Evolutionary conservation across 2,797 vertebrate genomes (phyloP).

Genomic region (Acanthurus leucopareius): DNA sequence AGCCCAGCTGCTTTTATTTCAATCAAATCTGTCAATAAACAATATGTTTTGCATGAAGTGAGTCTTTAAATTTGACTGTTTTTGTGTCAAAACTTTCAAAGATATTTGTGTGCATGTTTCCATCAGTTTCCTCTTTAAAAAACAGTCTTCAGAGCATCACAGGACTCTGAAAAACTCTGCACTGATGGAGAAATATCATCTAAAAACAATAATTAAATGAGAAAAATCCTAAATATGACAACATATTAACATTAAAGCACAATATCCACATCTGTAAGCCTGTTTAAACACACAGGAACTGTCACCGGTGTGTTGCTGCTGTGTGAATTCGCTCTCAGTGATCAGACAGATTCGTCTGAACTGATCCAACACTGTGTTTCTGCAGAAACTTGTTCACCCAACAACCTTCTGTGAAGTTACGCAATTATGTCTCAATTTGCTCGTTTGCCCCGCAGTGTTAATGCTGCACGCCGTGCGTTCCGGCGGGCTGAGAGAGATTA

Average conservation of each 20-base stretch:
- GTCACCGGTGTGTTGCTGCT: background rate
- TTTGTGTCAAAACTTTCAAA: background rate
- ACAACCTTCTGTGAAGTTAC: constrained; percentile 32
- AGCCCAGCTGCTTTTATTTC: background rate
- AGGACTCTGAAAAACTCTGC: background rate
- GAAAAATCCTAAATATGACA: no score
- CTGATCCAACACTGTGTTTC: constrained; percentile 34
- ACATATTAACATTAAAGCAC: no score
- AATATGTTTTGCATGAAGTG: background rate
- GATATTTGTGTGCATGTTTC: no score
- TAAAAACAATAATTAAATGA: background rate
- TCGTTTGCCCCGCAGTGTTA: constrained; percentile 50
- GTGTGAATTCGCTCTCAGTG: background rate
- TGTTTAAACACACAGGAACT: background rate
- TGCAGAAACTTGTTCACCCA: constrained; percentile 25
- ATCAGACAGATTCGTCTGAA: constrained; percentile 10
- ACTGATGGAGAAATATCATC: background rate
- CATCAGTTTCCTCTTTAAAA: no score
- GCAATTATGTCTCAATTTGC: constrained; percentile 58
- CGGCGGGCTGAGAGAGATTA: constrained; percentile 55
- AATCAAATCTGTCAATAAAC: background rate
- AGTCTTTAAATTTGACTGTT: background rate
- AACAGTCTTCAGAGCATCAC: background rate
- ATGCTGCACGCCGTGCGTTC: constrained; percentile 28
- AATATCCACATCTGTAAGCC: no score